Percentiles rank a stretch among this genome's conserved stretches.
Conservation (phyloP, 1,140 invertebrate species). For the Tribolium madens region DNA sequence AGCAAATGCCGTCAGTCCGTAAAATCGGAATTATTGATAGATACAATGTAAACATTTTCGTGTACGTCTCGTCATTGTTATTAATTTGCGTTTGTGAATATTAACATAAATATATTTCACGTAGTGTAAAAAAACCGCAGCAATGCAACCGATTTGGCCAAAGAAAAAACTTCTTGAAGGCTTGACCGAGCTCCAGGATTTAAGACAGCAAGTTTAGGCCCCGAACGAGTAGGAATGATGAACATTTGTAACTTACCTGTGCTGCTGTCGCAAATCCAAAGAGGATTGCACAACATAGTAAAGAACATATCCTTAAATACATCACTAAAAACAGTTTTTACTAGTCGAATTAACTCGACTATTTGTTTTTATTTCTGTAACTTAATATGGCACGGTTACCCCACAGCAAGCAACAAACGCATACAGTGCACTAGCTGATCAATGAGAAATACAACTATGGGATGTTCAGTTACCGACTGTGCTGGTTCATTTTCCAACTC, state of each 20-base stretch:
- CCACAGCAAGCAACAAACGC: conserved; percentile 56
- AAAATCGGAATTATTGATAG: background rate
- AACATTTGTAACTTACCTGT: conserved; percentile 58
- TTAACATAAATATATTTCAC: conserved; percentile 19
- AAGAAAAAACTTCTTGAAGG: background rate
- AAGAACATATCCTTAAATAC: conserved; percentile 62
- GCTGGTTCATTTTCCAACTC: conserved; percentile 18
- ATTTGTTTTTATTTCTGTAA: conserved; percentile 52
- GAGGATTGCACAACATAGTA: conserved; percentile 61
- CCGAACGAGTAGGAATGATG: conserved; percentile 19
- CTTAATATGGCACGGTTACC: conserved; percentile 58
- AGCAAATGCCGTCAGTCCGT: background rate
- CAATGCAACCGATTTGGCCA: background rate
- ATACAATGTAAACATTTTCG: conserved; percentile 11
- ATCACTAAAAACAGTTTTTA: conserved; percentile 59
- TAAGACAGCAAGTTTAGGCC: conserved; percentile 7
- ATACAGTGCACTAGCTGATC: conserved; percentile 58
- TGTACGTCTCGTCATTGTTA: conserved; percentile 9
- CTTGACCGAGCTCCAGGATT: background rate
- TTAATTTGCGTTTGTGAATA: conserved; percentile 5
- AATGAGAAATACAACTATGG: conserved; percentile 46
- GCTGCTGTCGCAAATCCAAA: conserved; percentile 57
- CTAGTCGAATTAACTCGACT: conserved; percentile 56
- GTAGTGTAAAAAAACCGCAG: too few species aligned
- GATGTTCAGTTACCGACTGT: conserved; percentile 1